Evolutionary conservation across 2,113 vertebrate genomes (phyloP).

Genomic region (Pelusios castaneus): DNA sequence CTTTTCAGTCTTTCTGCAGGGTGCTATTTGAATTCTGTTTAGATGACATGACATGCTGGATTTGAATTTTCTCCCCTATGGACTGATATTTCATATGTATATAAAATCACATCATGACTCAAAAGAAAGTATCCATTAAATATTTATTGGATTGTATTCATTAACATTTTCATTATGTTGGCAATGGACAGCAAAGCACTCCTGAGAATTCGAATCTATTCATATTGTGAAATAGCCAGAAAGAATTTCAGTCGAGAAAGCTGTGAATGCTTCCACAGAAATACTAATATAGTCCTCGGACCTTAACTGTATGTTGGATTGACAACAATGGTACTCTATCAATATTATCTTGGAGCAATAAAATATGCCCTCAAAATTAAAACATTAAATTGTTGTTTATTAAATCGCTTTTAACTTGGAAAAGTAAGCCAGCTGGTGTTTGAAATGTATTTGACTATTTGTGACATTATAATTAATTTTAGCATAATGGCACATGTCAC

Average conservation of each 20-base stretch:
- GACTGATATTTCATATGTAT: conserved; percentile 5
- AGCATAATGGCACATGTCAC: not conserved
- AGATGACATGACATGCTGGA: not conserved
- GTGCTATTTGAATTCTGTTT: not conserved
- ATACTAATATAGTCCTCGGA: fast-evolving
- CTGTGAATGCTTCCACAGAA: conserved; percentile 13
- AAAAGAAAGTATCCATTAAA: conserved; percentile 60
- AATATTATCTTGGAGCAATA: not conserved
- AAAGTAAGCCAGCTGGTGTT: not conserved
- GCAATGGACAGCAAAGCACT: conserved; percentile 39
- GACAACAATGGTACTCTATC: not conserved
- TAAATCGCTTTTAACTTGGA: not conserved
- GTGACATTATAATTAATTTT: not conserved
- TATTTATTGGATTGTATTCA: conserved; percentile 64
- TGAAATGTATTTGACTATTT: not conserved
- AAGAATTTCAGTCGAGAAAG: not conserved
- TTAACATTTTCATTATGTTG: conserved; percentile 52
- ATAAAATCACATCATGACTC: conserved; percentile 61
- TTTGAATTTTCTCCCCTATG: conserved; percentile 31
- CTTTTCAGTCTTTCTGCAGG: not conserved
- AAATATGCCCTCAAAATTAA: conserved; percentile 36
- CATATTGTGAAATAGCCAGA: not conserved
- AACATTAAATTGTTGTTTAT: not conserved
- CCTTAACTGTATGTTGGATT: not conserved
- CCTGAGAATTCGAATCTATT: conserved; percentile 28